Percentiles rank a stretch among this genome's conserved stretches.
These are phyloP conservation scores for Oreocharis arfaki DNA, from an alignment of 2,113 vertebrate genomes.

Conservation along the genomic window DNA sequence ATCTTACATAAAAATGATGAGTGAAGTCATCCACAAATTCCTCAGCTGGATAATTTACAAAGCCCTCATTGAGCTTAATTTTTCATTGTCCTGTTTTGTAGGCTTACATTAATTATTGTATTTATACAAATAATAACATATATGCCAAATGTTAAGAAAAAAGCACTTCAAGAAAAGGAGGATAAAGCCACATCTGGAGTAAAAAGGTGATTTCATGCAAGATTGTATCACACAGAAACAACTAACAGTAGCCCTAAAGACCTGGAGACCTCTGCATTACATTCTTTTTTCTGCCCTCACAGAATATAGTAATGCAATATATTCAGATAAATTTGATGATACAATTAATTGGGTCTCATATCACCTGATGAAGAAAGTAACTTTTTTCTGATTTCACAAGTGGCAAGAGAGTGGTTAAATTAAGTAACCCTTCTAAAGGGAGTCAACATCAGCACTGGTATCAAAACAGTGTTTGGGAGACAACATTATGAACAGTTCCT, in stretches of 20 bases:
- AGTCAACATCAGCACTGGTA: neutral
- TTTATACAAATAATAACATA: neutral
- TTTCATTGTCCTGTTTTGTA: neutral
- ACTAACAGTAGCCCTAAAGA: neutral
- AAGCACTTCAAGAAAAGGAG: neutral
- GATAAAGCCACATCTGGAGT: neutral
- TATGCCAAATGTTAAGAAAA: neutral
- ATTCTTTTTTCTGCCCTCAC: neutral
- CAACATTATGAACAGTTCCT: neutral
- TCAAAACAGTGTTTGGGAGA: neutral
- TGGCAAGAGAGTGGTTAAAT: neutral
- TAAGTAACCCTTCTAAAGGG: neutral
- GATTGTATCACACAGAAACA: neutral
- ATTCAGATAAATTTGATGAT: neutral
- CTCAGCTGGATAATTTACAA: neutral
- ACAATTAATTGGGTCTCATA: neutral
- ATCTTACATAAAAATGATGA: neutral
- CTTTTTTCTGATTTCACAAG: neutral
- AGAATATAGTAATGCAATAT: neutral
- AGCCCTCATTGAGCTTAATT: neutral
- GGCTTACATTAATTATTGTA: neutral
- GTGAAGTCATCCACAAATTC: neutral
- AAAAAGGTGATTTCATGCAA: neutral
- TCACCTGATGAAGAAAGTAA: neutral
- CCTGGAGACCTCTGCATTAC: neutral